Percentiles rank a stretch among this genome's conserved stretches.
Evolutionary conservation across 2,888 invertebrate species (phyloP).

Genomic region (Gryllus longicercus): DNA sequence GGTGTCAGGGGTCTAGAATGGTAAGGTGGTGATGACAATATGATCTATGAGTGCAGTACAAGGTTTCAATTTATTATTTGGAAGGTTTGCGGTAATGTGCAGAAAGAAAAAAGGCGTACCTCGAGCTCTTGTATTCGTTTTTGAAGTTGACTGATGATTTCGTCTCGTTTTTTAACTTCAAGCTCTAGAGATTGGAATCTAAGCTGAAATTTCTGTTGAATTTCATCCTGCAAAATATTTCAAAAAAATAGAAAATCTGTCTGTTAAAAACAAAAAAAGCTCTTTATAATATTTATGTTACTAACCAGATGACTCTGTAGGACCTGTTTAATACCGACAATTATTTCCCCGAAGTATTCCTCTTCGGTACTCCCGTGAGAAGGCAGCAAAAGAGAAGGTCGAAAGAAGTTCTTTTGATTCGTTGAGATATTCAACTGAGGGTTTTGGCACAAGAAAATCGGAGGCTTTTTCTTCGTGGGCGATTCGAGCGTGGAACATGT

Average conservation of each 20-base stretch:
- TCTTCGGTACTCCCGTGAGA: conserved; percentile 57
- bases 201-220: conserved; percentile 50
- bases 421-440: neutral
- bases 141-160: conserved; percentile 74
- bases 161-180: conserved; percentile 76
- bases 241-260: conserved; percentile 25
- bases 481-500: conserved; percentile 6
- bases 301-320: conserved; percentile 60
- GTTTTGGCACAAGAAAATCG: neutral
- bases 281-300: neutral
- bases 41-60: too few relatives aligned
- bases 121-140: conserved; percentile 68
- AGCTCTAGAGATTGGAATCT: conserved; percentile 72
- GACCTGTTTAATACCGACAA: conserved; percentile 75
- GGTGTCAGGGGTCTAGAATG: conserved; percentile 29
- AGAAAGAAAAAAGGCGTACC: conserved; percentile 29
- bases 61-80: too few relatives aligned
- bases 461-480: neutral
- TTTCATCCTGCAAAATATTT: conserved; percentile 46
- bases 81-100: too few relatives aligned
- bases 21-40: neutral
- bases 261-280: neutral
- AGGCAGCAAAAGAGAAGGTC: conserved; percentile 38
- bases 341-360: conserved; percentile 76
- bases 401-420: conserved; percentile 39